These are phyloP conservation scores for Acrossocheilus fasciatus DNA, from an alignment of 2,797 vertebrate genomes.

Conservation along the genomic window DNA sequence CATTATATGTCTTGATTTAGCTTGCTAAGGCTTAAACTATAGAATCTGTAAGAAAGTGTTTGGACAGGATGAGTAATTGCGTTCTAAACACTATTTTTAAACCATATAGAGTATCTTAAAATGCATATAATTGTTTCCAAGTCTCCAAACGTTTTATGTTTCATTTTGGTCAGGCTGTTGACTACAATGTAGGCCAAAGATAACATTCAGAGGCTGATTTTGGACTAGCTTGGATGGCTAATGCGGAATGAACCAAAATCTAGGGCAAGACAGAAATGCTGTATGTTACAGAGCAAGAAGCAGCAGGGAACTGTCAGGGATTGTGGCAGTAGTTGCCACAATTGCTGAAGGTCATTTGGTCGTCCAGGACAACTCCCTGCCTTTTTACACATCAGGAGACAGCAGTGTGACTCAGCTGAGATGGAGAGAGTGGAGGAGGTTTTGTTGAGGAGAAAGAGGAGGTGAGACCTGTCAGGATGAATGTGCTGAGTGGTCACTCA, in stretches of 20 bases:
- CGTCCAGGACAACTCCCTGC: constrained; percentile 2
- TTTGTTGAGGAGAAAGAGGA: constrained; percentile 11
- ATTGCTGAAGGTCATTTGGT: constrained; percentile 1
- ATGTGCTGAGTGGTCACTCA: constrained; percentile 14
- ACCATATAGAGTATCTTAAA: background rate
- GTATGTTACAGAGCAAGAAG: constrained; percentile 1
- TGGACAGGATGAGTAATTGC: background rate
- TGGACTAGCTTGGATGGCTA: background rate
- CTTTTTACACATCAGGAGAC: background rate
- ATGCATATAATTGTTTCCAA: background rate
- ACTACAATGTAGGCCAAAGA: background rate
- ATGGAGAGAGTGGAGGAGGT: constrained; percentile 27
- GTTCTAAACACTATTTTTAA: background rate
- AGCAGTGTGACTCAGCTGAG: constrained; percentile 8
- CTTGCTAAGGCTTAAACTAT: background rate
- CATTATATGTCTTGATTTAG: background rate
- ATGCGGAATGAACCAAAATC: background rate
- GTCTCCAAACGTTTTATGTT: background rate
- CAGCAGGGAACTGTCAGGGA: background rate
- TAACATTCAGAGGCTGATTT: background rate
- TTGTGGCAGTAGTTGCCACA: background rate
- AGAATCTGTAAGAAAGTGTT: background rate
- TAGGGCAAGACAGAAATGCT: background rate
- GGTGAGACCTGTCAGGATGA: constrained; percentile 15
- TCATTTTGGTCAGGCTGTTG: background rate